Base-by-base conservation (phyloP, 2,113 vertebrate species). In the Bagarius yarrelli region DNA sequence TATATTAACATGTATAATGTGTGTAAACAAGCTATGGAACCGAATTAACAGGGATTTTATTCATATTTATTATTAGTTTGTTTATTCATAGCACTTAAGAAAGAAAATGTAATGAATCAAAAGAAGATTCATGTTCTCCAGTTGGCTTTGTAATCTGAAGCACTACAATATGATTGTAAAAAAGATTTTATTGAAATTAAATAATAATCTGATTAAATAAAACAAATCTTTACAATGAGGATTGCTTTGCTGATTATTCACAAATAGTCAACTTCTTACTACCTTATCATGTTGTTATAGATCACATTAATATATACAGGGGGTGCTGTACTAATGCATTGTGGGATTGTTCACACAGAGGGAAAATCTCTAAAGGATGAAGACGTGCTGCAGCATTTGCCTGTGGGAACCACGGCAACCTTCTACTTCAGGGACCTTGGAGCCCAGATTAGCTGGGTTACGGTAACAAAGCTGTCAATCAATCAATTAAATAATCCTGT, bases 371-470 rank as follows among this genome's bases (percentile, higher is more conserved):
- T 98, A 82, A 96, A 96, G 86, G 97, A 98, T 16, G 97, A 98
- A 86, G 97, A 98, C 0, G 90, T 98, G 27, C 92, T 98, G 72
- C 96, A 98, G 89, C 93, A 94, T 83, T 94, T 98, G 23, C 97
- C 97, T 0, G 97, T 98, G 87, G 97, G 97, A 87, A 98, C 97
- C 86, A 98, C 97, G 0, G 97, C 97, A 57, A 98, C 96, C 0
- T 93, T 98, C 72, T 98, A 97, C 91, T 98, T 98, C 90, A 94
- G 95, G 64, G 97, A 98, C 88, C 92, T 98, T 85, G 97, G 97
- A 25, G 95, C 97, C 0, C 96, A 98, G 91, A 97, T 98, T 91
- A 97, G 96, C 94, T 98, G 97, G 97, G 96, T 97, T 87, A 98
- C 95, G 56, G 97, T 98, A 87, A 94, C 93, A 67, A 16, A 85